These are phyloP conservation scores for Centruroides sculpturatus DNA, from an alignment of 1,140 invertebrate genomes.

Conservation along the genomic window DNA sequence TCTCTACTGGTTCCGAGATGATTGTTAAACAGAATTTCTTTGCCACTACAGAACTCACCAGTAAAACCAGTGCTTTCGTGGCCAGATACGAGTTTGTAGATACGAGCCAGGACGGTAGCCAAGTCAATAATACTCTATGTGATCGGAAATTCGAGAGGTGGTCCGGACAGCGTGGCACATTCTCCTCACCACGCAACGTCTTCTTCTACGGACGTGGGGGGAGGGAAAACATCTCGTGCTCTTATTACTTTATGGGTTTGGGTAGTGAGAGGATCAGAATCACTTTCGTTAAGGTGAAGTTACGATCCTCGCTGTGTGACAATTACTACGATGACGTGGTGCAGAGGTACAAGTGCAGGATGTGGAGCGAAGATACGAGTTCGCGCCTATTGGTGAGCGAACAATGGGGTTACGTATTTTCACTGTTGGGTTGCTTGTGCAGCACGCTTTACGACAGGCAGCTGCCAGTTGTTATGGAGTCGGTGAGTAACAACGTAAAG, in stretches of 20 bases:
- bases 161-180: constrained; percentile 9
- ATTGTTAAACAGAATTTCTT: constrained; percentile 15
- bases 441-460: constrained; percentile 28
- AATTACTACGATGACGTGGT: constrained; percentile 9
- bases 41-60: constrained; percentile 13
- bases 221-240: constrained; percentile 16
- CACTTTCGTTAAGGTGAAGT: constrained; percentile 7
- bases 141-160: constrained; percentile 16
- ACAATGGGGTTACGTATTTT: constrained; percentile 4
- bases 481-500: constrained; percentile 55
- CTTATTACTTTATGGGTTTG: constrained; percentile 17
- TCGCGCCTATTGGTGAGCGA: not conserved
- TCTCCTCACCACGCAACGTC: constrained; percentile 16
- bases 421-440: constrained; percentile 52
- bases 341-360: constrained; percentile 3
- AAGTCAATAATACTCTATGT: constrained; percentile 12
- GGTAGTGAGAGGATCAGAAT: constrained; percentile 14
- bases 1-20: constrained; percentile 17
- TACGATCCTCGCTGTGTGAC: constrained; percentile 9
- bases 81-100: constrained; percentile 20
- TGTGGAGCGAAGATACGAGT: not conserved
- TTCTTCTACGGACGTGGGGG: constrained; percentile 20
- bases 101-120: constrained; percentile 15
- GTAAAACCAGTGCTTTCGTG: constrained; percentile 9
- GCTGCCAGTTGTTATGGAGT: constrained; percentile 41